Evolutionary conservation across 2,888 invertebrate genomes (phyloP), one percentile per base, ranked within the genome.

Genomic region (Dione vanillae): DNA sequence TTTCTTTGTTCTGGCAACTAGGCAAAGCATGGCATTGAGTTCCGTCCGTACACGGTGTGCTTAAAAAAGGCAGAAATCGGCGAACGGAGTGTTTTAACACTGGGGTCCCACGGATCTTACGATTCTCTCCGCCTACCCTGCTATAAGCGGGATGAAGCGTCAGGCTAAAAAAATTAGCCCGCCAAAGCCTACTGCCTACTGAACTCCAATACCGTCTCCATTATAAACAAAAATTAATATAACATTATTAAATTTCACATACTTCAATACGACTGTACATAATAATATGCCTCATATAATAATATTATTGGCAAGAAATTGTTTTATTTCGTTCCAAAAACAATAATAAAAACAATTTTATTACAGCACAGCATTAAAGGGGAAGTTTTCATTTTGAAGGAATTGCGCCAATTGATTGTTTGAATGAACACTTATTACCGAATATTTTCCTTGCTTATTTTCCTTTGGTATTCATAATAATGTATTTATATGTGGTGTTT

Each of bases 391-490:
- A 66, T 69, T 70, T 70, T 66, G 66, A 66, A 47, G 65, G n/a
- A 65, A 41, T 65, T 58, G 65, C 58, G 58, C 49, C 49, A 65
- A 64, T 49, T 65, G 64, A 69, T 69, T 65, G 69, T 65, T 65
- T 40, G 61, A 61, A 20, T 52, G 56, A 66, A 35, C 66, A 61
- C 65, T 70, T 66, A 54, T 70, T 70, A 70, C 54, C 51, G 10
- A 20, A 66, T 45, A 19, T 43, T 40, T 43, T 59, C 8, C 16
- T 43, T 61, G 35, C 61, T 76, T 77, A 80, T 82, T 81, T 82
- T 81, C 77, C n/a, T n/a, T n/a, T n/a, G n/a, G 74, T 78, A 78
- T 11, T 77, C 80, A 78, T 80, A 82, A 81, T 77, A 73, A 72
- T 68, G 77, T 79, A 83, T 82, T n/a, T n/a, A n/a, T n/a, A n/a